Base-by-base conservation (phyloP, 2,797 vertebrate species). In the Eulemur rubriventer region DNA sequence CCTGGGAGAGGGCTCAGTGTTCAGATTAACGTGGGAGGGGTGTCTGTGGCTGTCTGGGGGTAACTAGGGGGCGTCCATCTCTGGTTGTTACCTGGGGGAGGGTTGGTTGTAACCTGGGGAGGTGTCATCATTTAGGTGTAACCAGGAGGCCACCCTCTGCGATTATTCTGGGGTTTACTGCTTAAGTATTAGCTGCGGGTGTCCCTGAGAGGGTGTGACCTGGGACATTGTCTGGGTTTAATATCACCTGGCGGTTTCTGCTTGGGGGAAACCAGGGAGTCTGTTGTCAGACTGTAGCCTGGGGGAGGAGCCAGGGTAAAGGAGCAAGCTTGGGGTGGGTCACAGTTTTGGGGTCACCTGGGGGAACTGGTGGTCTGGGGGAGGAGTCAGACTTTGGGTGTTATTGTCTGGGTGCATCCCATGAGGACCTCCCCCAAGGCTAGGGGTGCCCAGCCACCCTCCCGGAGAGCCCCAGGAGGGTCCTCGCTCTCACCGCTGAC, bases 401-500 rank as follows among this genome's bases (percentile, higher is more conserved):
- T 41, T 52, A 4, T 43, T 43, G 30, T 69, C 41, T n/a, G 30
- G 43, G n/a, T 24, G 26, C 20, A 6, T 41, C 13, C 33, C 14
- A 4, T 5, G 17, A 57, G 26, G 61, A 14, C 38, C 6, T 57
- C 38, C 65, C 8, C n/a, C 30, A 69, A 22, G 16, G 48, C 50
- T 13, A n/a, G 57, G 33, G 30, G 9, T n/a, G n/a, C 22, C 61
- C 33, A 26, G 33, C 41, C 46, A 65, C 82, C 52, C 69, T 55
- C 69, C 1, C 4, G 3, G 8, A 2, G 24, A 30, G 69, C 14
- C 59, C 55, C 48, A 1, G 22, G 48, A 78, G 30, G 80, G 52
- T 22, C 3, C 72, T n/a, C 0, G 0, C 6, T 17, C 97, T 87
- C 95, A 99, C 99, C 99, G 0, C 72, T 97, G n/a, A 35, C 90